Percentiles rank a stretch among this genome's conserved stretches.
These are phyloP conservation scores for Chanos chanos DNA, from an alignment of 2,797 vertebrate genomes.

Conservation along the genomic window DNA sequence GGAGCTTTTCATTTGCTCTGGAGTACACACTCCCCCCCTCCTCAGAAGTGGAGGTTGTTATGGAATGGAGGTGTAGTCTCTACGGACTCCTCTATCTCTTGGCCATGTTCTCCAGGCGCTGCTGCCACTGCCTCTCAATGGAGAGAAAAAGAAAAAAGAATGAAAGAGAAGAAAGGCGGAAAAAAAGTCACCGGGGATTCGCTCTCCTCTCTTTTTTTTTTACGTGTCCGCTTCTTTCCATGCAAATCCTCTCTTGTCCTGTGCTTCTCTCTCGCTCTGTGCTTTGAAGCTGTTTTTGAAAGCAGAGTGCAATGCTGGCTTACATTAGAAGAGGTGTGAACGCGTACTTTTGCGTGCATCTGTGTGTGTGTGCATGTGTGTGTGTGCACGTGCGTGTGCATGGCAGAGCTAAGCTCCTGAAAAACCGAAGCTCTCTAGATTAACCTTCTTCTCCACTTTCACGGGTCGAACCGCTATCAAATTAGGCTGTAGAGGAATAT, in stretches of 20 bases:
- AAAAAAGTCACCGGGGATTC: not conserved
- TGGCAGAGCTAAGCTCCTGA: constrained; percentile 3
- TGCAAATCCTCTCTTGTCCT: not conserved
- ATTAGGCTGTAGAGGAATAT: constrained; percentile 18
- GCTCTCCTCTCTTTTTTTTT: no score
- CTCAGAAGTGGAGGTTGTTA: no score
- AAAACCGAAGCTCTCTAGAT: constrained; percentile 10
- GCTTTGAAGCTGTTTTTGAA: constrained; percentile 25
- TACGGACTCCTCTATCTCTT: no score
- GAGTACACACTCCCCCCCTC: no score
- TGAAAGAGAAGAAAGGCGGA: no score
- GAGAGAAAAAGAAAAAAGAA: no score
- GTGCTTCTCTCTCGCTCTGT: not conserved
- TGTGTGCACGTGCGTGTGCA: not conserved
- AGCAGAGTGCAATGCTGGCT: constrained; percentile 5
- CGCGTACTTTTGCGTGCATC: no score
- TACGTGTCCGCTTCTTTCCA: no score
- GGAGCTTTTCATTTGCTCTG: no score
- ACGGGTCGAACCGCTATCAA: constrained; percentile 35
- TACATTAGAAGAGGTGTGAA: constrained; percentile 17
- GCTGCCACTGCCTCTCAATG: no score
- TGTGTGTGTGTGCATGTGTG: not conserved
- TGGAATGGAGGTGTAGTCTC: no score
- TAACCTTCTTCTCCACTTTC: constrained; percentile 14
- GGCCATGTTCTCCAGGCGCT: no score